These are phyloP conservation scores for Desmophyllum pertusum DNA, from an alignment of 92 coral and sea anemone species.

Conservation along the genomic window DNA sequence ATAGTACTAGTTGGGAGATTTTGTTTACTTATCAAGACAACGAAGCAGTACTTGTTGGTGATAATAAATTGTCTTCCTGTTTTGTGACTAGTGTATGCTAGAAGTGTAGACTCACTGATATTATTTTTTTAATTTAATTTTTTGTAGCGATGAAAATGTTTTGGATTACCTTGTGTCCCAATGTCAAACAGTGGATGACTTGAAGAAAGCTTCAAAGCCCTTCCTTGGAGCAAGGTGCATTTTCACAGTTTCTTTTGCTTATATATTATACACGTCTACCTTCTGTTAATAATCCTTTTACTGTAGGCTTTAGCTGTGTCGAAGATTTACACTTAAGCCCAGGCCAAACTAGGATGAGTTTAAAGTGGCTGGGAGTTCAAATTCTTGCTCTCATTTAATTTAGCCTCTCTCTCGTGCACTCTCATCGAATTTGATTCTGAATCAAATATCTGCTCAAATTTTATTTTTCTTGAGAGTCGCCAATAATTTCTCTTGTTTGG, in stretches of 20 bases:
- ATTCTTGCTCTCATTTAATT: too few species aligned
- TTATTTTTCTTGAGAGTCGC: too few species aligned
- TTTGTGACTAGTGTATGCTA: not conserved
- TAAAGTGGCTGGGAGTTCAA: too few species aligned
- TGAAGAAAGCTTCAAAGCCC: slow-evolving; percentile 43
- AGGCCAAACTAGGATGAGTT: too few species aligned
- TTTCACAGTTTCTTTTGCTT: not conserved
- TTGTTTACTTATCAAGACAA: not conserved
- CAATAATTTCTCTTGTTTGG: too few species aligned
- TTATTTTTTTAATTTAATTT: not conserved
- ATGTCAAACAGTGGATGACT: slow-evolving; percentile 82
- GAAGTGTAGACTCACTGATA: not conserved
- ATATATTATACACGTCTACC: too few species aligned
- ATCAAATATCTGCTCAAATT: too few species aligned
- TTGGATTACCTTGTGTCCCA: slow-evolving; percentile 75
- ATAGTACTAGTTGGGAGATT: not conserved
- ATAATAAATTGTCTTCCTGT: not conserved
- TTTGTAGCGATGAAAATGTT: slow-evolving; percentile 60
- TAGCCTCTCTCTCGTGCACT: too few species aligned
- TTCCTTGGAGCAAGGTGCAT: slow-evolving; percentile 43
- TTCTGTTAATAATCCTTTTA: too few species aligned
- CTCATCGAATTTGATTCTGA: too few species aligned
- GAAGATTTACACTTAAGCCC: not conserved
- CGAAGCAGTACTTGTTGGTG: not conserved
- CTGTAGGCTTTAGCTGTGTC: too few species aligned